Evolutionary conservation across 2,113 vertebrate species (phyloP), one percentile per base, ranked within the genome.

Genomic region (Triplophysa tibetana): DNA sequence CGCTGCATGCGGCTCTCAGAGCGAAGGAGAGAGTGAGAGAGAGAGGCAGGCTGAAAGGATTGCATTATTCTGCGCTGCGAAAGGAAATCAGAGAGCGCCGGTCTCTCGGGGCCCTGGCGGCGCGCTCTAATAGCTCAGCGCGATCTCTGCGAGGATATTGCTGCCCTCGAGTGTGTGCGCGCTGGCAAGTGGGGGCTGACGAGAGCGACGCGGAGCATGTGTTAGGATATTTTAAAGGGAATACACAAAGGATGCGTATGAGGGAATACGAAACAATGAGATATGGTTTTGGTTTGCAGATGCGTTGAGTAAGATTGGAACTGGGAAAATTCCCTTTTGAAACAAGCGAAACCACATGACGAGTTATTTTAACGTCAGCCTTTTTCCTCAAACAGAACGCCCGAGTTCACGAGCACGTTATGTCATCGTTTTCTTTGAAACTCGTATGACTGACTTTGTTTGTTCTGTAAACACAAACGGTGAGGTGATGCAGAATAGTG

Each of bases 71-170:
- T 80, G 80, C 83, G 74, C 70, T 65, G 83, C 84, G 78, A 84
- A 77, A 85, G 82, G 82, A 86, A 86, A 88, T 86, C 80, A 83
- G 85, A 86, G 83, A 81, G 75, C 78, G 81, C 64, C 48, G 70
- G 81, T 83, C 85, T 85, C 85, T 69, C 52, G 87, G 82, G 83
- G 81, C 62, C 73, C 62, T 26, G 79, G 77, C 77, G 64, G 77
- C 69, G 65, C 75, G 84, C 79, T 83, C 70, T 87, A 84, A 82
- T 80, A 82, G 79, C 81, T 76, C 64, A 72, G 70, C 26, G 81
- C 75, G 82, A 70, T 68, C 82, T 73, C 76, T 70, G 76, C 70
- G 70, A 80, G 75, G 85, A 77, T 77, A 80, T 74, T 50, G 74
- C 78, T 83, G 86, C 83, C 74, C 75, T 81, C 62, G 80, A 61